These are phyloP conservation scores for Timema podura DNA, from an alignment of 2,888 invertebrate genomes.

Conservation along the genomic window DNA sequence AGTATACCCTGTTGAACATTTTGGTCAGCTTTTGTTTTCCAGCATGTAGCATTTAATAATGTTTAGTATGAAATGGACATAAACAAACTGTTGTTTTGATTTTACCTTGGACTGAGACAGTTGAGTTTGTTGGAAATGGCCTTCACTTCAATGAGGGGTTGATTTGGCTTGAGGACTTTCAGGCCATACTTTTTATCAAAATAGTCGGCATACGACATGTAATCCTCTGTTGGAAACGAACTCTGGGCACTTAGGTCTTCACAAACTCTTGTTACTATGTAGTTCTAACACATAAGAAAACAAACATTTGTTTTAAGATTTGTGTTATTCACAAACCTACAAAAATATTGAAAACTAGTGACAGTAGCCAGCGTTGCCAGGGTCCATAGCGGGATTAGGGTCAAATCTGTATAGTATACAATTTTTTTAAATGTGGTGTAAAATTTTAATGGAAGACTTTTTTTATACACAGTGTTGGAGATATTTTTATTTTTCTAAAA, in stretches of 20 bases:
- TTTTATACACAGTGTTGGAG: too few relatives aligned
- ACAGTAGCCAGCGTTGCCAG: too few relatives aligned
- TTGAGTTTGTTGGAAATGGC: conserved; percentile 57
- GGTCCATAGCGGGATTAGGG: too few relatives aligned
- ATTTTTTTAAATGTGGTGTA: too few relatives aligned
- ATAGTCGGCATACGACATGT: conserved; percentile 66
- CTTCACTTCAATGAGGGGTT: conserved; percentile 80
- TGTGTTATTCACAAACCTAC: too few relatives aligned
- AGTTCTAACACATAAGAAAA: conserved; percentile 43
- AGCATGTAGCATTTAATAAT: background rate
- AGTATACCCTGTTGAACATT: background rate
- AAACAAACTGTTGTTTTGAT: conserved; percentile 22
- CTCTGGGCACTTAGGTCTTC: conserved; percentile 62
- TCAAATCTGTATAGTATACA: too few relatives aligned
- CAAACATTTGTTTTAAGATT: background rate
- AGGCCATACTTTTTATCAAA: conserved; percentile 69
- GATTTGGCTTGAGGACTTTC: conserved; percentile 58
- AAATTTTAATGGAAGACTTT: too few relatives aligned
- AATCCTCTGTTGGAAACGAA: conserved; percentile 59
- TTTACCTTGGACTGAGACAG: conserved; percentile 54
- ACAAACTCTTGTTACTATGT: conserved; percentile 67
- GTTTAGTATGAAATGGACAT: background rate
- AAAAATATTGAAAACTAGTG: too few relatives aligned
- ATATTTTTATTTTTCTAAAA: too few relatives aligned
- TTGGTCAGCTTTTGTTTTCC: background rate